phyloP scores from a whole-genome alignment of 2,888 invertebrate genomes.

The Spodoptera exigua region DNA sequence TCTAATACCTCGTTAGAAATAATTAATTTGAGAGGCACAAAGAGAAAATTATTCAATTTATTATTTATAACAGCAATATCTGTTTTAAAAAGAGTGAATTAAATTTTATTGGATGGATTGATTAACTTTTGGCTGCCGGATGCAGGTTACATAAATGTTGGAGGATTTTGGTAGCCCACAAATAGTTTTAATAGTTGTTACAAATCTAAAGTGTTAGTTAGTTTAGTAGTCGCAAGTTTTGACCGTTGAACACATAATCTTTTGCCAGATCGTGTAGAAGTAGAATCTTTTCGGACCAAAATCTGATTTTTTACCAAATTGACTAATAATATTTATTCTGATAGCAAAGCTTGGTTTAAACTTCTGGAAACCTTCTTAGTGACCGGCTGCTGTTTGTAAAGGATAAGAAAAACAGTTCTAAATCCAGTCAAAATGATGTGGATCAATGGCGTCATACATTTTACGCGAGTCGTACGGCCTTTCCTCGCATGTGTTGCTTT shows the following conservation, averaged over 20 bases:
- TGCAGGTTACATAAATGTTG: slow-evolving; percentile 53
- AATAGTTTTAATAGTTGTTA: slow-evolving; percentile 3
- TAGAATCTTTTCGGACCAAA: too few relatives aligned
- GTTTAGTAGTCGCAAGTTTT: too few relatives aligned
- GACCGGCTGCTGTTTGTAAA: not conserved
- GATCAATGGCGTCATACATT: slow-evolving; percentile 35
- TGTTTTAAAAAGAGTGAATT: slow-evolving; percentile 57
- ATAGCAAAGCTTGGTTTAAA: not conserved
- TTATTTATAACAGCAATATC: slow-evolving; percentile 63
- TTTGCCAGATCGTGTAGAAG: too few relatives aligned
- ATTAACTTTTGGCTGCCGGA: slow-evolving; percentile 38
- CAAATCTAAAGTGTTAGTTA: not conserved
- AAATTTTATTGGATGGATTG: slow-evolving; percentile 54
- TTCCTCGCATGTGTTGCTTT: slow-evolving; percentile 53
- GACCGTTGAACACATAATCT: too few relatives aligned
- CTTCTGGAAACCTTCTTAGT: not conserved
- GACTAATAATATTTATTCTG: too few relatives aligned
- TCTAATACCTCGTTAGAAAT: slow-evolving; percentile 58
- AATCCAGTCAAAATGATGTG: slow-evolving; percentile 17
- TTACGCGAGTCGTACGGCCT: slow-evolving; percentile 44
- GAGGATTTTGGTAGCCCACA: slow-evolving; percentile 41
- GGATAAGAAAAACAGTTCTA: slow-evolving; percentile 5
- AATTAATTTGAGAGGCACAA: slow-evolving; percentile 42
- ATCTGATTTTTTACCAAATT: too few relatives aligned
- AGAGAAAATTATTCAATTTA: slow-evolving; percentile 55